These are phyloP conservation scores for Apoda limacodes DNA, from an alignment of 2,888 invertebrate genomes.

Conservation along the genomic window DNA sequence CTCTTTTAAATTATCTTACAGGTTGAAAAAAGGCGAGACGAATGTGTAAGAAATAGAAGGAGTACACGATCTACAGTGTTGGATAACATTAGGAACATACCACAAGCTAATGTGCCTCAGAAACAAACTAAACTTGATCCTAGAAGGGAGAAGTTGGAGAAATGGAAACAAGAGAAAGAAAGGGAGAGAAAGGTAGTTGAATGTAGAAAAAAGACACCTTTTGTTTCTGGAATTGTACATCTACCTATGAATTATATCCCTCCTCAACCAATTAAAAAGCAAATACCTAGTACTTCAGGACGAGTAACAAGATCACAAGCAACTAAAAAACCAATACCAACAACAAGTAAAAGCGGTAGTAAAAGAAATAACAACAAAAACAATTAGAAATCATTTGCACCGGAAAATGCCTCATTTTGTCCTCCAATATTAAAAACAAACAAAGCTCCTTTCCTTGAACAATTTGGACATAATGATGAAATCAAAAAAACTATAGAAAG, in stretches of 20 bases:
- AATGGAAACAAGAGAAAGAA: conserved; percentile 57
- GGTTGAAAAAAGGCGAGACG: conserved; percentile 41
- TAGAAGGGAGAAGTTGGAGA: conserved; percentile 42
- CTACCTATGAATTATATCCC: conserved; percentile 33
- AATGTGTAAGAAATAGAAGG: conserved; percentile 33
- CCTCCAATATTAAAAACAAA: no score
- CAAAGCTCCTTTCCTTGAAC: no score
- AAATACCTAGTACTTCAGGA: conserved; percentile 39
- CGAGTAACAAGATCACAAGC: conserved; percentile 48
- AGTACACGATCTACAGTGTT: conserved; percentile 37
- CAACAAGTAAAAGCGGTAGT: no score
- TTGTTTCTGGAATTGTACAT: conserved; percentile 39
- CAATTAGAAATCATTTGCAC: no score
- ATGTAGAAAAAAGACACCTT: conserved; percentile 47
- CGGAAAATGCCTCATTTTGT: no score
- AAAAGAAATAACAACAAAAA: no score
- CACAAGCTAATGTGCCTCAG: conserved; percentile 24
- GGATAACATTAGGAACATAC: conserved; percentile 40
- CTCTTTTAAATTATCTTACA: conserved; percentile 28
- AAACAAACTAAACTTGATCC: conserved; percentile 32
- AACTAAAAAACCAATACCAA: no score
- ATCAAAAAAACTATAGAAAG: no score
- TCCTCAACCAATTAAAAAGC: conserved; percentile 37
- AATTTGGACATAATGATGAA: no score
- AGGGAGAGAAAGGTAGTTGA: conserved; percentile 40